Conservation (phyloP, 2,113 vertebrate genomes). For the Noturus placidus region DNA sequence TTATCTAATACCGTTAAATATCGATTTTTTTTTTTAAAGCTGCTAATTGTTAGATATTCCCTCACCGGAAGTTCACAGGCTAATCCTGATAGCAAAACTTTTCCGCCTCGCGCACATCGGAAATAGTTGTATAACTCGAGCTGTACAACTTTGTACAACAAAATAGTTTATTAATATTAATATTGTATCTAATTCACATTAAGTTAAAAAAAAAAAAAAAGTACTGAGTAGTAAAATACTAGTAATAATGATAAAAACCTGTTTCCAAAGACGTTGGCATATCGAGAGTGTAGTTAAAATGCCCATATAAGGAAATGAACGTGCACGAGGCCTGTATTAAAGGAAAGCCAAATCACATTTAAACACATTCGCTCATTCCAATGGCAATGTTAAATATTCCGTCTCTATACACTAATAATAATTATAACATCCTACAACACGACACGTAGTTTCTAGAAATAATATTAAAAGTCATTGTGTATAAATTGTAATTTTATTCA, state of each 20-base stretch:
- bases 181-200: background rate
- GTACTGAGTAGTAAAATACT: background rate
- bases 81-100: background rate
- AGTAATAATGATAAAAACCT: background rate
- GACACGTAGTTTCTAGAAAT: background rate
- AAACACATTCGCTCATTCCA: background rate
- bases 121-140: background rate
- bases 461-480: background rate
- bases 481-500: background rate
- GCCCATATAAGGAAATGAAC: background rate
- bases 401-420: background rate
- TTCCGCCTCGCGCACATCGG: background rate
- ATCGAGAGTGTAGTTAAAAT: background rate
- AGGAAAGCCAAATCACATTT: background rate
- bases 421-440: background rate
- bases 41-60: no score
- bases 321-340: background rate
- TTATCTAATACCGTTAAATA: background rate
- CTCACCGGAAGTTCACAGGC: background rate
- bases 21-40: background rate
- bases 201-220: background rate
- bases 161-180: background rate
- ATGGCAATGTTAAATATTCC: background rate
- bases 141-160: background rate
- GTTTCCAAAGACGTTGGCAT: background rate